phyloP scores from a whole-genome alignment of 2,888 invertebrate genomes.

The Megaustenia siamemsis region DNA sequence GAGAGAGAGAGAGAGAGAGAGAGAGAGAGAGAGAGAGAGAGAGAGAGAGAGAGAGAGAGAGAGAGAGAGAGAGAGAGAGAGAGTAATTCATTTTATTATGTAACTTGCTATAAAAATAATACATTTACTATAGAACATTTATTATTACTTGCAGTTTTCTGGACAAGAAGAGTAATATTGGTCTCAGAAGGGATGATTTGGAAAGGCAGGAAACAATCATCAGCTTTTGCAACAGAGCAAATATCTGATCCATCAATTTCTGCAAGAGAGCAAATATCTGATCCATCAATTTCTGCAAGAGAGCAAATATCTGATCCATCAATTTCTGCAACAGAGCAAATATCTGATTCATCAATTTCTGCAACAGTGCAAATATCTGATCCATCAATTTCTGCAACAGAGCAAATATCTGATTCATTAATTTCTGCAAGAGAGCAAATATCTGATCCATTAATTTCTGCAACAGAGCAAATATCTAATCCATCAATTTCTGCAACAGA shows the following conservation, averaged over 20 bases:
- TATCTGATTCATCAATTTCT: no score
- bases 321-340: no score
- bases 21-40: neutral
- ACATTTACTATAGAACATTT: neutral
- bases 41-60: neutral
- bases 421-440: no score
- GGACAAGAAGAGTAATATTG: constrained; percentile 39
- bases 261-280: neutral
- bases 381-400: no score
- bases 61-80: neutral
- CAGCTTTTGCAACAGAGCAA: constrained; percentile 41
- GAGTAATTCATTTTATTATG: neutral
- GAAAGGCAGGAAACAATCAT: constrained; percentile 42
- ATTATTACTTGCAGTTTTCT: constrained; percentile 42
- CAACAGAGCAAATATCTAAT: neutral
- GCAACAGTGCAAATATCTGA: no score
- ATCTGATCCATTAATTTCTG: no score
- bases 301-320: no score
- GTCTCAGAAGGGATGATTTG: constrained; percentile 5
- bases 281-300: no score
- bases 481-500: no score
- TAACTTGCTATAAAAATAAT: neutral
- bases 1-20: no score
- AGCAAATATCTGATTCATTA: no score
- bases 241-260: constrained; percentile 39